Percentiles rank a stretch among this genome's conserved stretches.
phyloP scores from a whole-genome alignment of 2,113 vertebrate species.

The Phoxinus phoxinus region DNA sequence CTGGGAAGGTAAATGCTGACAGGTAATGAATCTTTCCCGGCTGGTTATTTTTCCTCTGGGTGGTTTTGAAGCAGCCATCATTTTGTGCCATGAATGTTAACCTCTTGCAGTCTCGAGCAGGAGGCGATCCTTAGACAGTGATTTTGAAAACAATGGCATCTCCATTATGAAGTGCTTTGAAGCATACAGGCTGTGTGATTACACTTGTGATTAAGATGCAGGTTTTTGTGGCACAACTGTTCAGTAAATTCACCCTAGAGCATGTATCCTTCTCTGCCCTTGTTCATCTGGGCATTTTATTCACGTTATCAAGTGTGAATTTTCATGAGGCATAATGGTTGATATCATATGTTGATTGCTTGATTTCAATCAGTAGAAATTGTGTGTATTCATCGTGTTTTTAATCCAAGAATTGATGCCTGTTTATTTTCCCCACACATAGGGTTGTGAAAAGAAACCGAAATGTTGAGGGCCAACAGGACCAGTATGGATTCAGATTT shows the following conservation, averaged over 20 bases:
- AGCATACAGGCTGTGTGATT: neutral
- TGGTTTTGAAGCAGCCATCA: conserved; percentile 31
- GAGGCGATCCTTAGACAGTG: neutral
- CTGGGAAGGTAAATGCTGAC: conserved; percentile 28
- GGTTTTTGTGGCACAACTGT: no score
- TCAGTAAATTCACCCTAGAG: conserved; percentile 4
- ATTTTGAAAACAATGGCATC: neutral
- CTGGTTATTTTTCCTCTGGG: conserved; percentile 31
- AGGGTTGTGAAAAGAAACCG: neutral
- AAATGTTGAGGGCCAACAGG: neutral
- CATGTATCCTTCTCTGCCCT: neutral
- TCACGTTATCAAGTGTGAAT: conserved; percentile 5
- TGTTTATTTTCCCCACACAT: neutral
- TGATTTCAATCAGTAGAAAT: neutral
- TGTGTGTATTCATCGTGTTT: neutral
- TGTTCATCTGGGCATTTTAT: conserved; percentile 29
- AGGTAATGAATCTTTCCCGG: conserved; percentile 19
- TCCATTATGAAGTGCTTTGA: conserved; percentile 23
- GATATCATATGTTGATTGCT: conserved; percentile 7
- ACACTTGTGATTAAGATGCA: neutral
- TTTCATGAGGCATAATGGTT: neutral
- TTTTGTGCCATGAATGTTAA: conserved; percentile 33
- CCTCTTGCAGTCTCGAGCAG: conserved; percentile 2
- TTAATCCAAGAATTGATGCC: neutral
- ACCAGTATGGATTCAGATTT: neutral